Conservation (phyloP, 2,888 invertebrate species). For the Pristionchus exspectatus region DNA sequence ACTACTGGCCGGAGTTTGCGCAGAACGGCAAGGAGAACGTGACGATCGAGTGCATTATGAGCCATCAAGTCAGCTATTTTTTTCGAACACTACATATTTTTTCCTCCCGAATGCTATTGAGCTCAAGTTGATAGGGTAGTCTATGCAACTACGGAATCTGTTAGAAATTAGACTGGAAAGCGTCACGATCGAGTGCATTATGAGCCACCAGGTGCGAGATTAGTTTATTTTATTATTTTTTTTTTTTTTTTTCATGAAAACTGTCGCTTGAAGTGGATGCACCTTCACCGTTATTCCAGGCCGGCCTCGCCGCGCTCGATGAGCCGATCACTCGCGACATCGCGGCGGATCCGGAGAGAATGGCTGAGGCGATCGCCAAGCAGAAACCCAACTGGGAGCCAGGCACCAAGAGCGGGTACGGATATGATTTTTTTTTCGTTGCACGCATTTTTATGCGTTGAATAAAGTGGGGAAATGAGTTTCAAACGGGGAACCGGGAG, state of each 20-base stretch:
- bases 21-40: constrained; percentile 80
- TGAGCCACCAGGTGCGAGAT: too few species aligned
- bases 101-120: too few species aligned
- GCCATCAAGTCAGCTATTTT: constrained; percentile 64
- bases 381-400: constrained; percentile 78
- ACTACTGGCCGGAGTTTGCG: constrained; percentile 81
- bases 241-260: too few species aligned
- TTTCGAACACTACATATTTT: neutral
- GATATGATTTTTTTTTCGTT: too few species aligned
- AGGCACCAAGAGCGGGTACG: constrained; percentile 75
- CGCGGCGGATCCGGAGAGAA: constrained; percentile 77
- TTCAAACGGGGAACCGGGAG: too few species aligned
- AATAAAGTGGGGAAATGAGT: too few species aligned
- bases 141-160: too few species aligned
- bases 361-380: constrained; percentile 78
- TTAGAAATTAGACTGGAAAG: too few species aligned
- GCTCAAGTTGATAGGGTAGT: too few species aligned
- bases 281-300: constrained; percentile 61
- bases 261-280: neutral
- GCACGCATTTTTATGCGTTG: too few species aligned
- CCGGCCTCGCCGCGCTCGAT: constrained; percentile 80
- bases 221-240: too few species aligned
- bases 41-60: constrained; percentile 79
- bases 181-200: too few species aligned
- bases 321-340: constrained; percentile 77